phyloP scores from a whole-genome alignment of 1,140 invertebrate species.

The Dufourea novaeangliae region DNA sequence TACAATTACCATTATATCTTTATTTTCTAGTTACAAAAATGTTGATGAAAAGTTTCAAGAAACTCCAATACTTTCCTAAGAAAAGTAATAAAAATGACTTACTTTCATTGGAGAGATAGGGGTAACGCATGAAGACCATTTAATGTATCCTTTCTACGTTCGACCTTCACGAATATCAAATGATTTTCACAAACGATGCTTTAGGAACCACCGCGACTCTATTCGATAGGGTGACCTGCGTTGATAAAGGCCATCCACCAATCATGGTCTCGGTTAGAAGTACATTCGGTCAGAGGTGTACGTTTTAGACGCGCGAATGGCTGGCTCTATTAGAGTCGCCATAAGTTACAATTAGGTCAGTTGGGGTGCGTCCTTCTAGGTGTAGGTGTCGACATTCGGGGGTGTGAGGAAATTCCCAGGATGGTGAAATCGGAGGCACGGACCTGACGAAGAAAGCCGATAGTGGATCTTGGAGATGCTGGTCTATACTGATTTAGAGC shows the following conservation, averaged over 20 bases:
- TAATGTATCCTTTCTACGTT: neutral
- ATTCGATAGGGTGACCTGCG: neutral
- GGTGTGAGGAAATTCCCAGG: slow-evolving; percentile 42
- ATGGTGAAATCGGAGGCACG: slow-evolving; percentile 34
- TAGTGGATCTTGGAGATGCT: slow-evolving; percentile 21
- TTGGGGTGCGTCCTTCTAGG: slow-evolving; percentile 66
- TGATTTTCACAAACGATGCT: neutral
- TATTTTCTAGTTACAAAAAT: too few relatives aligned
- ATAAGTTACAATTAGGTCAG: slow-evolving; percentile 80
- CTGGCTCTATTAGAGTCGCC: slow-evolving; percentile 72
- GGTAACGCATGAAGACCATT: too few relatives aligned
- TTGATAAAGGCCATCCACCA: slow-evolving; percentile 39
- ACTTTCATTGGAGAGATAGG: too few relatives aligned
- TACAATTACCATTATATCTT: too few relatives aligned
- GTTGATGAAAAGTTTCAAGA: too few relatives aligned
- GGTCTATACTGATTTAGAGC: slow-evolving; percentile 76
- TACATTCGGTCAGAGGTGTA: slow-evolving; percentile 47
- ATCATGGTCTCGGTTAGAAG: slow-evolving; percentile 32
- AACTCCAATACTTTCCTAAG: too few relatives aligned
- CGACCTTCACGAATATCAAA: neutral
- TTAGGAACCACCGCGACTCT: neutral
- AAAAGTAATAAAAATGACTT: too few relatives aligned
- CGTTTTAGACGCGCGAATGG: slow-evolving; percentile 54
- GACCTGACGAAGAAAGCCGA: slow-evolving; percentile 19
- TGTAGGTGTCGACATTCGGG: slow-evolving; percentile 60